Percentiles rank a stretch among this genome's conserved stretches.
phyloP scores from a whole-genome alignment of 2,888 invertebrate species.

The Ceraclea dissimilis region DNA sequence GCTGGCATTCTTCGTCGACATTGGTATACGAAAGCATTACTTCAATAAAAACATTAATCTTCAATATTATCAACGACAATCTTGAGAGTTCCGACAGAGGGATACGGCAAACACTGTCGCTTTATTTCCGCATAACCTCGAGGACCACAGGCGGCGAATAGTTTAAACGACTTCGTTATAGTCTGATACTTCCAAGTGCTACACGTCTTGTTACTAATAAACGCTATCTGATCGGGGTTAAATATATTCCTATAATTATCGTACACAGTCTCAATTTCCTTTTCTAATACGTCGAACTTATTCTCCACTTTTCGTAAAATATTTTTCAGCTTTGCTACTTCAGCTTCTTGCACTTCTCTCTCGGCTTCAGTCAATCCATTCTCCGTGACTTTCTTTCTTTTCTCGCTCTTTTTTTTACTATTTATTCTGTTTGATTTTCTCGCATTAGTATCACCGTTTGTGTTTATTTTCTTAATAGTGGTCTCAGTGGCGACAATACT shows the following conservation, averaged over 20 bases:
- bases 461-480: too few species aligned
- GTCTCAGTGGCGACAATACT: too few species aligned
- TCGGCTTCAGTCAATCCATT: neutral
- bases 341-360: neutral
- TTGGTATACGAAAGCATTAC: too few species aligned
- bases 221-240: slow-evolving; percentile 1
- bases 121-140: neutral
- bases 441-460: too few species aligned
- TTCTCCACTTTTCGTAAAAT: neutral
- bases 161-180: neutral
- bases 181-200: neutral
- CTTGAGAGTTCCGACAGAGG: neutral
- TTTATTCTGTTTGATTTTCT: neutral
- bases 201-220: neutral
- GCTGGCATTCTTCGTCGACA: too few species aligned
- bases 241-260: neutral
- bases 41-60: too few species aligned
- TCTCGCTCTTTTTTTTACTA: neutral
- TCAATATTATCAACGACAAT: neutral
- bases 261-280: neutral
- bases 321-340: neutral
- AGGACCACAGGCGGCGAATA: slow-evolving; percentile 2
- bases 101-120: neutral
- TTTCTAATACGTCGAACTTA: neutral
- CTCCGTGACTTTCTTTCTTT: neutral